A percentile compares a stretch with the other conserved stretches of the same genome.
Conservation (phyloP, 2,113 vertebrate species). For the Etheostoma cragini region DNA sequence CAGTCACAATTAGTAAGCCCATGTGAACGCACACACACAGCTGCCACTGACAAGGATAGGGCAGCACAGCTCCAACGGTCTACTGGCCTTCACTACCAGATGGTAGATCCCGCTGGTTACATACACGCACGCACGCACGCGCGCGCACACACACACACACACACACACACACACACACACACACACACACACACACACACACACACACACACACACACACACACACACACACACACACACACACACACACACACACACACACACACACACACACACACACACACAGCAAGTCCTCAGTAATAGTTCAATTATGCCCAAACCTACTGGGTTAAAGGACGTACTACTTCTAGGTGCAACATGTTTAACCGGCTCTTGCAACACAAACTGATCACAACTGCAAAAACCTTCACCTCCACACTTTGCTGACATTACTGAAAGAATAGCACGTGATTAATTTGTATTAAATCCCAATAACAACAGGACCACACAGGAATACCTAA, state of each 20-base stretch:
- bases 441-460: slow-evolving; percentile 53
- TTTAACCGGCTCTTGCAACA: slow-evolving; percentile 28
- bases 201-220: slow-evolving; percentile 16
- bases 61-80: slow-evolving; percentile 62
- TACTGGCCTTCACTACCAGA: slow-evolving; percentile 77
- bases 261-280: too few relatives aligned
- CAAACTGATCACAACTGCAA: slow-evolving; percentile 21
- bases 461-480: slow-evolving; percentile 25
- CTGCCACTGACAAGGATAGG: slow-evolving; percentile 76
- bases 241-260: too few relatives aligned
- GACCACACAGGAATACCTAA: slow-evolving; percentile 29
- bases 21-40: slow-evolving; percentile 57
- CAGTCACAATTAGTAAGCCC: slow-evolving; percentile 42
- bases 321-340: slow-evolving; percentile 47
- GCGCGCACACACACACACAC: slow-evolving; percentile 18
- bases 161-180: slow-evolving; percentile 27
- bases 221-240: background rate
- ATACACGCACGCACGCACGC: slow-evolving; percentile 26
- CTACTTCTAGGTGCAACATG: slow-evolving; percentile 8
- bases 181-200: slow-evolving; percentile 19
- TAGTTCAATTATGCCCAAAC: slow-evolving; percentile 34
- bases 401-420: slow-evolving; percentile 36
- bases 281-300: slow-evolving; percentile 3
- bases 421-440: slow-evolving; percentile 26
- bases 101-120: slow-evolving; percentile 62